These are phyloP conservation scores for Sebastes aleutianus DNA, from an alignment of 2,797 vertebrate species.

Conservation along the genomic window DNA sequence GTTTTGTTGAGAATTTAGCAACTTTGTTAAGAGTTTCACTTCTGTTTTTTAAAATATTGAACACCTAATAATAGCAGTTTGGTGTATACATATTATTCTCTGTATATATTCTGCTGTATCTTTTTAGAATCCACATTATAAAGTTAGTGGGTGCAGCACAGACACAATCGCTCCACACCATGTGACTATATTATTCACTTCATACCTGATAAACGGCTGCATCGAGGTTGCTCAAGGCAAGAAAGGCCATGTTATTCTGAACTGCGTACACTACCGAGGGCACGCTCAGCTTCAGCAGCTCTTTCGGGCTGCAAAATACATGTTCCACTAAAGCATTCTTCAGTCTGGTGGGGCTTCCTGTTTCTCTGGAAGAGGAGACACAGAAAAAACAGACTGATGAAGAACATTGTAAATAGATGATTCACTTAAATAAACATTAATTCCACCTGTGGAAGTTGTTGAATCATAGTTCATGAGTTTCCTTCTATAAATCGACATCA, in stretches of 20 bases:
- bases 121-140: background rate
- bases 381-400: background rate
- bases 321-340: slow-evolving; percentile 86
- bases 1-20: too few relatives aligned
- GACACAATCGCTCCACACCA: background rate
- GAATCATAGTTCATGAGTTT: background rate
- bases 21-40: too few relatives aligned
- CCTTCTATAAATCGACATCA: background rate
- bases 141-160: background rate
- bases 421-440: background rate
- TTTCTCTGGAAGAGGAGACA: slow-evolving; percentile 84
- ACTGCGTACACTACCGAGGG: slow-evolving; percentile 94
- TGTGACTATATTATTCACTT: background rate
- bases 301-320: slow-evolving; percentile 86
- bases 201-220: slow-evolving; percentile 96
- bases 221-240: slow-evolving; percentile 96
- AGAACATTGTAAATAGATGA: background rate
- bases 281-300: slow-evolving; percentile 92
- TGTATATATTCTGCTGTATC: background rate
- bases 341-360: slow-evolving; percentile 82
- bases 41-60: too few relatives aligned
- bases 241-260: slow-evolving; percentile 98
- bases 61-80: too few relatives aligned
- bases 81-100: too few relatives aligned
- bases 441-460: background rate